These are phyloP conservation scores for Embiotoca jacksoni DNA, from an alignment of 2,113 vertebrate species.

Conservation along the genomic window DNA sequence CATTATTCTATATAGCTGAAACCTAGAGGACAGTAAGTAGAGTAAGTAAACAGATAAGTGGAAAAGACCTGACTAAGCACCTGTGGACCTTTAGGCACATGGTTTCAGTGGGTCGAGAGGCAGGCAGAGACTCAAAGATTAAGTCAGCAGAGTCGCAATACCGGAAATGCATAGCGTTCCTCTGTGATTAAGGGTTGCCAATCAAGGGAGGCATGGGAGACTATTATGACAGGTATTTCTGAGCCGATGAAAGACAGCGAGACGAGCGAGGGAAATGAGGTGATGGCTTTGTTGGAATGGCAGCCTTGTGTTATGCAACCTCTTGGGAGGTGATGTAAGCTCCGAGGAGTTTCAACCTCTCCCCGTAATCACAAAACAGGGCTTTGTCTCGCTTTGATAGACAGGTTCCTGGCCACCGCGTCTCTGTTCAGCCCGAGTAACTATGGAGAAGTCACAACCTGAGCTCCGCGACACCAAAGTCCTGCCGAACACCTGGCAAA, in stretches of 20 bases:
- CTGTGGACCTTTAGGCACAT: constrained; percentile 5
- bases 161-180: constrained; percentile 48
- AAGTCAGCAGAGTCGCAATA: constrained; percentile 35
- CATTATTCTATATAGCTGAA: constrained; percentile 13
- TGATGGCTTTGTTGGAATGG: constrained; percentile 66
- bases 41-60: neutral
- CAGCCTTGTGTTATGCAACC: constrained; percentile 71
- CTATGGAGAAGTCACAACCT: constrained; percentile 16
- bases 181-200: constrained; percentile 48
- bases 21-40: neutral
- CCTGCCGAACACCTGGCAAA: constrained; percentile 39
- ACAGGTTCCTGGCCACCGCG: constrained; percentile 66
- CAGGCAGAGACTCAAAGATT: constrained; percentile 37
- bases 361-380: constrained; percentile 74
- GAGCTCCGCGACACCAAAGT: constrained; percentile 29
- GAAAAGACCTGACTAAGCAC: constrained; percentile 46
- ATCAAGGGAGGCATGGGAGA: constrained; percentile 42
- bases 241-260: constrained; percentile 48
- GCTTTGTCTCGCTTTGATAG: constrained; percentile 76
- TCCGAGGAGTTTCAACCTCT: constrained; percentile 78
- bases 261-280: constrained; percentile 17
- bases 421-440: constrained; percentile 46
- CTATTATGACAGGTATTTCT: constrained; percentile 66
- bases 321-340: constrained; percentile 76
- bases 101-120: constrained; percentile 14